Evolutionary conservation across 2,113 vertebrate genomes (phyloP).

Genomic region (Microcebus ravelobensis): DNA sequence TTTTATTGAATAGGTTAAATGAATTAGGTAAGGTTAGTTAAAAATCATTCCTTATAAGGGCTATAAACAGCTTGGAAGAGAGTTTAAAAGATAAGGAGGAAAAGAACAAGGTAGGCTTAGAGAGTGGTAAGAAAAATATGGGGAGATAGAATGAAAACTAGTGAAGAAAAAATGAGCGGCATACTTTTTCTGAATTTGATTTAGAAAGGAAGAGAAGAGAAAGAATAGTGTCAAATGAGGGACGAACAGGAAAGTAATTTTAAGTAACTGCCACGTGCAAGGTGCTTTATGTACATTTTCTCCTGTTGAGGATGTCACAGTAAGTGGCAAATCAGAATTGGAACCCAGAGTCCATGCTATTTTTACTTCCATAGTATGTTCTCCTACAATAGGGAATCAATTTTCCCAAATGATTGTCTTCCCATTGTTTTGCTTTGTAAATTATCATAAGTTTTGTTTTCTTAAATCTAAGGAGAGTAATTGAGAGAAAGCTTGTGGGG

Average conservation of each 20-base stretch:
- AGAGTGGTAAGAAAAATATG: not conserved
- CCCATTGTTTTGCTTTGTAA: not conserved
- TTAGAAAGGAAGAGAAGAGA: not conserved
- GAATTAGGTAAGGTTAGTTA: not conserved
- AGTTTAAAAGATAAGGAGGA: not conserved
- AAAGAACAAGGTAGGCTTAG: not conserved
- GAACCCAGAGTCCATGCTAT: not conserved
- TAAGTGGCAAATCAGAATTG: not conserved
- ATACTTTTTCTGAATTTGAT: not conserved
- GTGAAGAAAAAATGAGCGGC: not conserved
- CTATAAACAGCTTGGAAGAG: slow-evolving; percentile 21
- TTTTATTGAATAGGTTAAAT: slow-evolving; percentile 51
- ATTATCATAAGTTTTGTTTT: not conserved
- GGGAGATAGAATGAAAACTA: slow-evolving; percentile 34
- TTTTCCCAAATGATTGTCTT: not conserved
- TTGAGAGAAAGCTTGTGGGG: not conserved
- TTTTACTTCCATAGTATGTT: not conserved
- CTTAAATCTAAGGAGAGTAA: not conserved
- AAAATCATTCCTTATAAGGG: not conserved
- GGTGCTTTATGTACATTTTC: not conserved
- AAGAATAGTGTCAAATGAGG: not conserved
- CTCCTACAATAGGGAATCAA: not conserved
- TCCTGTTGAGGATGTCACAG: not conserved
- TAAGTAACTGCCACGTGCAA: not conserved
- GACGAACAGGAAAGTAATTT: not conserved